Evolutionary conservation across 2,888 invertebrate species (phyloP).

Genomic region (Eurytoma adleriae): DNA sequence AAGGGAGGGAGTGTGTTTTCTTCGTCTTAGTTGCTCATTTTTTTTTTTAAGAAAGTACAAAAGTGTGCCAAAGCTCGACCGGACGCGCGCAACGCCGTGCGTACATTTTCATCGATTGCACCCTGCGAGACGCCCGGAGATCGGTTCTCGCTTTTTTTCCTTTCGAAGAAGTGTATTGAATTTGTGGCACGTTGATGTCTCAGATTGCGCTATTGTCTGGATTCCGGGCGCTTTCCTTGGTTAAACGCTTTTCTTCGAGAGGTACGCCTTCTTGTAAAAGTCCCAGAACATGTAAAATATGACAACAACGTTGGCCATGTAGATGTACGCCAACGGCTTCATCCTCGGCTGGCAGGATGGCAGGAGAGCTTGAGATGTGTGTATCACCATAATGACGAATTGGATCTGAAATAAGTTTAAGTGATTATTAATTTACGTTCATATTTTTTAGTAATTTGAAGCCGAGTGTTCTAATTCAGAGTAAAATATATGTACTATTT

Average conservation of each 20-base stretch:
- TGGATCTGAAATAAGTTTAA: constrained; percentile 79
- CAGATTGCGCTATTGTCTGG: neutral
- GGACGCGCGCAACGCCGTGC: constrained; percentile 5
- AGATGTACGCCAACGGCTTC: constrained; percentile 77
- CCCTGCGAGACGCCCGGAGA: neutral
- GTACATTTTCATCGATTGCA: neutral
- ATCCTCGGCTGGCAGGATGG: constrained; percentile 80
- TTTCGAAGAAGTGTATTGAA: constrained; percentile 11
- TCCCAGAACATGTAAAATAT: constrained; percentile 85
- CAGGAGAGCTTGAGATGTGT: constrained; percentile 78
- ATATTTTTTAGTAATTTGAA: neutral
- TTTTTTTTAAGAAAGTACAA: constrained; percentile 62
- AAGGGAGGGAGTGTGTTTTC: neutral
- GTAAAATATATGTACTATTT: too few relatives aligned
- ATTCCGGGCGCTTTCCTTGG: neutral
- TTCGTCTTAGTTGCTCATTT: neutral
- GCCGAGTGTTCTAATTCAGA: too few relatives aligned
- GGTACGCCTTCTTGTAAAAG: constrained; percentile 82
- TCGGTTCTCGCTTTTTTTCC: constrained; percentile 3
- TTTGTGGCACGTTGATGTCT: constrained; percentile 43
- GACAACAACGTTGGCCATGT: constrained; percentile 80
- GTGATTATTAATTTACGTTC: neutral
- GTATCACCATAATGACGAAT: constrained; percentile 81
- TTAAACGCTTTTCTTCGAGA: constrained; percentile 67
- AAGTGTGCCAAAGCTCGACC: constrained; percentile 44